Evolutionary conservation across 2,113 vertebrate genomes (phyloP).

Genomic region (Odocoileus virginianus): DNA sequence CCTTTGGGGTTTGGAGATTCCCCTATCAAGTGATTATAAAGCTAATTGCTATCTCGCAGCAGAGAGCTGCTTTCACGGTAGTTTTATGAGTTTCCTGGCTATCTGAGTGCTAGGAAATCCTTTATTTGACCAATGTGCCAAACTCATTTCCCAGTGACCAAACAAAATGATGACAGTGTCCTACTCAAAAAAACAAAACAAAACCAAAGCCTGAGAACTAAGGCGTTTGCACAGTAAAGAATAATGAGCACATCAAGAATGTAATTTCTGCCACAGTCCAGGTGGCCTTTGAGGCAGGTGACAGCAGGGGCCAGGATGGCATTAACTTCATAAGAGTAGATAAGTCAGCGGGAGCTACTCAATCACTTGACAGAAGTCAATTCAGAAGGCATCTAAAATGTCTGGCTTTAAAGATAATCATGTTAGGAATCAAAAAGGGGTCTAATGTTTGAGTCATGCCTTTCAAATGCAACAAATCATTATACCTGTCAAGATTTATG

Average conservation of each 20-base stretch:
- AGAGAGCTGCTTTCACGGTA: slow-evolving; percentile 6
- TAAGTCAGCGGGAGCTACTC: slow-evolving; percentile 78
- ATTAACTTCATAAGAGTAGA: slow-evolving; percentile 77
- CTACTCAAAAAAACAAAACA: slow-evolving; percentile 35
- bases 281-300: slow-evolving; percentile 74
- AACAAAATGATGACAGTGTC: slow-evolving; percentile 42
- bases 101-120: slow-evolving; percentile 53
- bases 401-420: slow-evolving; percentile 82
- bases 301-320: slow-evolving; percentile 70
- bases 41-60: slow-evolving; percentile 41
- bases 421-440: slow-evolving; percentile 82
- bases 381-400: slow-evolving; percentile 80
- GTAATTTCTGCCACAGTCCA: slow-evolving; percentile 49
- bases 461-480: slow-evolving; percentile 86
- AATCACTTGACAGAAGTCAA: slow-evolving; percentile 84
- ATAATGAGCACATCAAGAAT: slow-evolving; percentile 32
- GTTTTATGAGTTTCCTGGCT: slow-evolving; percentile 48
- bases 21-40: slow-evolving; percentile 35
- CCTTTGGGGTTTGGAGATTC: slow-evolving; percentile 50
- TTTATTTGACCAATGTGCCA: slow-evolving; percentile 55
- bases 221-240: slow-evolving; percentile 49
- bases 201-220: slow-evolving; percentile 35
- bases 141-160: slow-evolving; percentile 51
- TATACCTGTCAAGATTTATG: slow-evolving; percentile 86
- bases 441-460: slow-evolving; percentile 82